A percentile compares a stretch with the other conserved stretches of the same genome.
Evolutionary conservation across 2,797 vertebrate species (phyloP).

Genomic region (Pseudochirops corinnae): DNA sequence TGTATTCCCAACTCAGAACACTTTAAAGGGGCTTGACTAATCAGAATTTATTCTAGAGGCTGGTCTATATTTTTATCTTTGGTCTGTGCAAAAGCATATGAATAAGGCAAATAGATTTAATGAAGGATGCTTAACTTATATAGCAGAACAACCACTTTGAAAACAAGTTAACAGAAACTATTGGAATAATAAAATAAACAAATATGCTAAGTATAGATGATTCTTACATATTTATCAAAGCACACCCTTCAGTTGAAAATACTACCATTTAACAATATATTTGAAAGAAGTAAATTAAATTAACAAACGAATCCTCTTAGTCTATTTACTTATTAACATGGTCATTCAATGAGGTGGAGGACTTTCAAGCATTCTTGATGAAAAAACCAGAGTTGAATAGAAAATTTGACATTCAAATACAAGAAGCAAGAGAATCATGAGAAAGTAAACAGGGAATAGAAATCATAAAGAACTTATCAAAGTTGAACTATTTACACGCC

Average conservation of each 20-base stretch:
- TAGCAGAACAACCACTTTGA: background rate
- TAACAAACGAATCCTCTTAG: background rate
- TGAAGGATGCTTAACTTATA: background rate
- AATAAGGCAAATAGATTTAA: background rate
- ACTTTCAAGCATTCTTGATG: no score
- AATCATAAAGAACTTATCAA: no score
- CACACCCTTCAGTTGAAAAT: background rate
- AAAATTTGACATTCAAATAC: no score
- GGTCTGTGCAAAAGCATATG: conserved; percentile 46
- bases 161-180: background rate
- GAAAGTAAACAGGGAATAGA: no score
- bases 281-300: background rate
- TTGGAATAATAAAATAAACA: background rate
- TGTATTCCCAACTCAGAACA: background rate
- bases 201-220: background rate
- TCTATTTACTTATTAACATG: background rate
- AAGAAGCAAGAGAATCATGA: no score
- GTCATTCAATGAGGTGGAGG: no score
- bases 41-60: background rate
- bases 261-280: background rate
- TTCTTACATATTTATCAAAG: background rate
- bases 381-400: no score
- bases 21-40: background rate
- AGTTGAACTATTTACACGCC: no score
- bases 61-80: background rate